Base-by-base conservation (phyloP, 2,113 vertebrate species). In the Vireo altiloquus region DNA sequence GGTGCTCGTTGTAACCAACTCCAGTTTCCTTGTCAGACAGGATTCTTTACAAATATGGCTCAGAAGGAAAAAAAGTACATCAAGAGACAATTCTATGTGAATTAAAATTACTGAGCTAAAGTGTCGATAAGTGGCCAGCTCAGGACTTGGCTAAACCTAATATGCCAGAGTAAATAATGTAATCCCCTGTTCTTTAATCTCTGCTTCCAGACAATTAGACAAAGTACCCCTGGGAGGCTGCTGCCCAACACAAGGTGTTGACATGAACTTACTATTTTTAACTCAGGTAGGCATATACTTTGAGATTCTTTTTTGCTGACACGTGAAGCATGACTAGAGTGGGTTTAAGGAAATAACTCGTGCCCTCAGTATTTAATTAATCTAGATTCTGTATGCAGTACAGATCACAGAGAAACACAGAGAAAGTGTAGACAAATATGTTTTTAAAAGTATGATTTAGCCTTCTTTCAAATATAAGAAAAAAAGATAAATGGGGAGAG, bases 121-220 rank as follows among this genome's bases (percentile, higher is more conserved):
- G 37, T 65, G 72, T 37, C 93, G 64, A 44, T 12, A 85, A 80
- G 24, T 66, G 77, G 59, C 39, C 49, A 69, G 82, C 68, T 96
- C 35, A 83, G 44, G 53, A 70, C 46, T 35, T 61, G 49, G 46
- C n/a, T 93, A 83, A 86, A 39, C 31, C 31, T 35, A 87, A 76
- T n/a, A 89, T 50, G 47, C 33, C n/a, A 50, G 53, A 85, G 9
- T 53, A 83, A 63, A 46, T 68, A 42, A 85, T 37, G 31, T 23
- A 89, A 86, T 35, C 7, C 42, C 2, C 15, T 69, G 14, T 53
- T 30, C 59, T 75, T 91, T 83, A 53, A 78, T 56, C 31, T 72
- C 39, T 37, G 7, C 50, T 96, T 82, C 66, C 74, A 93, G 65
- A 94, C 33, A 92, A 90, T 89, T 91, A 91, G 59, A n/a, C 59